Percentiles rank a stretch among this genome's conserved stretches.
Evolutionary conservation across 2,888 invertebrate species (phyloP).

Genomic region (Protophormia terraenovae): DNA sequence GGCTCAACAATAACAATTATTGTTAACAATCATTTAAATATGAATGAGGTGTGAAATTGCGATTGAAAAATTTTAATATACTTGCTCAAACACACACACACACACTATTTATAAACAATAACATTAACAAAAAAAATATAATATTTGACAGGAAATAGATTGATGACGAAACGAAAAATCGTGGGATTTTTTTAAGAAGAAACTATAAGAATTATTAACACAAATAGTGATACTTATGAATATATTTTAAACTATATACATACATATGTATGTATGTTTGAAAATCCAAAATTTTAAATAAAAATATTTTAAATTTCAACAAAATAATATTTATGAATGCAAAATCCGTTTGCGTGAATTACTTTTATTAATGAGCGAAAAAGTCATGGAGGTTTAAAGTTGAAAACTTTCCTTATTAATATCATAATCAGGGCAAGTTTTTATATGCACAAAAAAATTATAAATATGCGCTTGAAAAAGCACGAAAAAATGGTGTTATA

Average conservation of each 20-base stretch:
- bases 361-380: too few relatives aligned
- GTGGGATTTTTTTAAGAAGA: conserved; percentile 14
- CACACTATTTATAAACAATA: neutral
- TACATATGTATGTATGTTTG: neutral
- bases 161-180: conserved; percentile 2
- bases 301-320: too few relatives aligned
- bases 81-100: neutral
- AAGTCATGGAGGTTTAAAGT: too few relatives aligned
- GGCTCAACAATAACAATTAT: conserved; percentile 29
- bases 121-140: neutral
- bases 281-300: too few relatives aligned
- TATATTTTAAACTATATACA: too few relatives aligned
- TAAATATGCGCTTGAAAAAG: too few relatives aligned
- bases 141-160: conserved; percentile 45
- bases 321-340: too few relatives aligned
- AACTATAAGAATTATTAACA: neutral
- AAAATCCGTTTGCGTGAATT: too few relatives aligned
- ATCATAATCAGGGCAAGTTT: too few relatives aligned
- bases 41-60: conserved; percentile 41
- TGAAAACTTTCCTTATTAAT: too few relatives aligned
- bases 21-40: conserved; percentile 35
- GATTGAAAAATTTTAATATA: conserved; percentile 12
- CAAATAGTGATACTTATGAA: neutral
- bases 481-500: too few relatives aligned
- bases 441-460: too few relatives aligned